These are phyloP conservation scores for Temnothorax nylanderi DNA, from an alignment of 1,140 invertebrate species.

Conservation along the genomic window DNA sequence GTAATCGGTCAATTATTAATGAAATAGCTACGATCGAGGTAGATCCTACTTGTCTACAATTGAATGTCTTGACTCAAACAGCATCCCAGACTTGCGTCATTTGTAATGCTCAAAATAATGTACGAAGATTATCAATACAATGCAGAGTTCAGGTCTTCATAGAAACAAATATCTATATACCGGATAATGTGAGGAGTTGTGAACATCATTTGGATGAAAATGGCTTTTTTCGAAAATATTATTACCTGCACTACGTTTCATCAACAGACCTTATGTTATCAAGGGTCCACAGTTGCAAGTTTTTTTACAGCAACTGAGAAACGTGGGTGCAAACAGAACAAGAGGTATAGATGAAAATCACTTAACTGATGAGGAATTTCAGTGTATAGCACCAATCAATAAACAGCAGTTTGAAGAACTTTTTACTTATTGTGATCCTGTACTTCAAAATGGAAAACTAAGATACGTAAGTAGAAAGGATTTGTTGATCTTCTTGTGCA, in stretches of 20 bases:
- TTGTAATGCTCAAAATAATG: conserved; percentile 14
- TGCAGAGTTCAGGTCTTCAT: conserved; percentile 10
- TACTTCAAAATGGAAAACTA: conserved; percentile 6
- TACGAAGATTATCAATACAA: neutral
- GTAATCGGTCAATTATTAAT: neutral
- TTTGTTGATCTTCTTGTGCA: neutral
- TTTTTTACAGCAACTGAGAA: conserved; percentile 16
- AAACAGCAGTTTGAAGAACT: conserved; percentile 36
- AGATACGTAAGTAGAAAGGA: neutral
- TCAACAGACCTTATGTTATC: neutral
- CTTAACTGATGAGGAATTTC: conserved; percentile 36
- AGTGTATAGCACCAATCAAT: conserved; percentile 21
- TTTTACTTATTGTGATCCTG: conserved; percentile 33
- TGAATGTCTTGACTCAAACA: conserved; percentile 28
- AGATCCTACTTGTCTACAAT: neutral
- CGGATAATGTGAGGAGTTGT: neutral
- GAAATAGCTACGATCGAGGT: conserved; percentile 2
- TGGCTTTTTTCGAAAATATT: neutral
- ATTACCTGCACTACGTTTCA: conserved; percentile 5
- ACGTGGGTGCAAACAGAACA: neutral
- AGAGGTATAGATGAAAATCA: conserved; percentile 25
- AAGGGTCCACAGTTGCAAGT: neutral
- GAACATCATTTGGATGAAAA: neutral
- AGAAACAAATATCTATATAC: conserved; percentile 1
- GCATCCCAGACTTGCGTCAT: neutral